phyloP scores from a whole-genome alignment of 2,888 invertebrate genomes.

The Linyphia triangularis region DNA sequence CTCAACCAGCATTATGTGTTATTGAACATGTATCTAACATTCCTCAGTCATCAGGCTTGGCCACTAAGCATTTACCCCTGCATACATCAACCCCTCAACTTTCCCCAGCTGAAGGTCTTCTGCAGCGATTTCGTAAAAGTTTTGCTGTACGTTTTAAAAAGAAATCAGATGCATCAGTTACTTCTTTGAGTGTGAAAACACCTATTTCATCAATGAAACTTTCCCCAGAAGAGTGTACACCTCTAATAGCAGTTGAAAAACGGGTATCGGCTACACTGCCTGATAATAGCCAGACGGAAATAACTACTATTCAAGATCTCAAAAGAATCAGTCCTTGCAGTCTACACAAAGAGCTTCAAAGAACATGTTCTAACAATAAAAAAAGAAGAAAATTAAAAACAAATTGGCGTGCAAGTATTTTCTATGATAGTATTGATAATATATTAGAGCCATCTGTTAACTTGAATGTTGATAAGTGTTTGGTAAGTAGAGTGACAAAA shows the following conservation, averaged over 20 bases:
- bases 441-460: slow-evolving; percentile 50
- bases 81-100: slow-evolving; percentile 69
- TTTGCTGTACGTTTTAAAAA: slow-evolving; percentile 84
- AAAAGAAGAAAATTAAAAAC: slow-evolving; percentile 47
- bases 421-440: slow-evolving; percentile 71
- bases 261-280: not conserved
- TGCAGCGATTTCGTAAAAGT: slow-evolving; percentile 87
- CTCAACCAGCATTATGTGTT: slow-evolving; percentile 52
- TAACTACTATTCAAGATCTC: not conserved
- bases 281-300: not conserved
- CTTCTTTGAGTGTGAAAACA: not conserved
- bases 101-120: slow-evolving; percentile 82
- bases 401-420: slow-evolving; percentile 45
- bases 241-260: not conserved
- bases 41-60: slow-evolving; percentile 18
- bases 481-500: slow-evolving; percentile 49
- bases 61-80: slow-evolving; percentile 20
- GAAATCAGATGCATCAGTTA: slow-evolving; percentile 62
- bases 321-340: slow-evolving; percentile 24
- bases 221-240: not conserved
- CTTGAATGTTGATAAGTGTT: slow-evolving; percentile 26
- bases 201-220: not conserved
- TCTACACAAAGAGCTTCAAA: slow-evolving; percentile 1
- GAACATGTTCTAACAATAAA: slow-evolving; percentile 24
- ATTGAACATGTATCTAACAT: slow-evolving; percentile 39